Evolutionary conservation across 2,113 vertebrate genomes (phyloP), one percentile per base, ranked within the genome.

Genomic region (Hemiprocne comata): DNA sequence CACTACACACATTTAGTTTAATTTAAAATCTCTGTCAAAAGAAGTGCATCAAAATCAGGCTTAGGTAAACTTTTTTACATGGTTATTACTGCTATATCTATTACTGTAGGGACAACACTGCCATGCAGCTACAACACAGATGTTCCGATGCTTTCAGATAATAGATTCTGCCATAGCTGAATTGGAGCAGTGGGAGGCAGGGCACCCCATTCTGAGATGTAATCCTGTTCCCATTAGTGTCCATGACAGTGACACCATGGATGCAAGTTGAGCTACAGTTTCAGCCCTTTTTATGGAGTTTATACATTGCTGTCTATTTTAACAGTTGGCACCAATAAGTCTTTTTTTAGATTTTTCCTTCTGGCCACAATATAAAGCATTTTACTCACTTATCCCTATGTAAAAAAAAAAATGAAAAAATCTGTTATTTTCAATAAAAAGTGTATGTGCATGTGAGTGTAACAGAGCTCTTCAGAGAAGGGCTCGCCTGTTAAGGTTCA

Each of bases 301-400:
- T 95, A 51, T 90, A 83, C 11, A 26, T 91, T 95, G 16, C 29
- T 65, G 14, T 94, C 77, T 94, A 28, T 85, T 96, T 97, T 95
- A 82, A 83, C 54, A 82, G 84, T 89, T 97, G 73, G 50, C 24
- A 87, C 19, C 40, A 76, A 77, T 54, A 90, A 74, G 7, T 1
- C 2, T 46, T 60, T 85, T 77, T 76, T 67, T 78, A 48, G 10
- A n/a, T 85, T 95, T 95, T 91, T 95, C 86, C 90, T 89, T 92
- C 57, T 90, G 79, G 48, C 31, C 20, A n/a, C 25, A 23, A 25
- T 89, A 60, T 60, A 96, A 86, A 92, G 6, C 25, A 72, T 77
- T 97, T 95, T 78, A 80, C 77, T 94, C 74, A 89, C 46, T 86
- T 93, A 90, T 73, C 44, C 66, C 54, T 76, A 33, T 95, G 72